Percentiles rank a stretch among this genome's conserved stretches.
Conservation (phyloP, 2,888 invertebrate species). For the Leucoma salicis region DNA sequence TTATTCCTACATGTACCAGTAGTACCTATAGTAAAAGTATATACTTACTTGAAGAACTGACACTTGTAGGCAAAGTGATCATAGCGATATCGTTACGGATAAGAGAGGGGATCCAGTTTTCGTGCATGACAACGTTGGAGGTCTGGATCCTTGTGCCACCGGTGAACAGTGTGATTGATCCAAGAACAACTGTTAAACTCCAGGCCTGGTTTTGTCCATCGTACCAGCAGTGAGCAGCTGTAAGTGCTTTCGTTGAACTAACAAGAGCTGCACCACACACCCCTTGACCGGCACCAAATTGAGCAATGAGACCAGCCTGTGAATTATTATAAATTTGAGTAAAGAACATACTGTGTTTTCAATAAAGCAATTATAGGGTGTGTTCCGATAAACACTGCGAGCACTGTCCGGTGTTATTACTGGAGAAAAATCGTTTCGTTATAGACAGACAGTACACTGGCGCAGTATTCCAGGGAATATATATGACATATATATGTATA, state of each 20-base stretch:
- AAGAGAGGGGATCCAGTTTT: background rate
- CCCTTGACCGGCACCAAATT: background rate
- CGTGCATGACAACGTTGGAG: background rate
- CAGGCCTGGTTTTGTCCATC: constrained; percentile 1
- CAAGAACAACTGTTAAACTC: constrained; percentile 3
- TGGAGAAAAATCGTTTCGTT: too few relatives aligned
- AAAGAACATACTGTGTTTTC: too few relatives aligned
- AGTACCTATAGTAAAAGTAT: too few relatives aligned
- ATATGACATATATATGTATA: too few relatives aligned
- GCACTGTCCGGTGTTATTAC: too few relatives aligned
- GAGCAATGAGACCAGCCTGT: constrained; percentile 1
- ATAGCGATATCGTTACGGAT: constrained; percentile 3
- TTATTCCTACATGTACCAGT: background rate
- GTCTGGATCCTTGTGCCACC: background rate
- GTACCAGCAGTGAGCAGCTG: constrained; percentile 5
- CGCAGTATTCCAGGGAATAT: too few relatives aligned
- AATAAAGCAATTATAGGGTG: too few relatives aligned
- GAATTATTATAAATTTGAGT: too few relatives aligned
- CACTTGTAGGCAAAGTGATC: background rate
- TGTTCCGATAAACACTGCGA: too few relatives aligned
- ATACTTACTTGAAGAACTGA: background rate
- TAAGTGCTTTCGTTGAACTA: background rate
- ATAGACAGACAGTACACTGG: too few relatives aligned
- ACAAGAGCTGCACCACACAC: constrained; percentile 2
- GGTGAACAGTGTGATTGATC: background rate